phyloP scores from a whole-genome alignment of 2,888 invertebrate genomes.

The Amphipyra tragopoginis region DNA sequence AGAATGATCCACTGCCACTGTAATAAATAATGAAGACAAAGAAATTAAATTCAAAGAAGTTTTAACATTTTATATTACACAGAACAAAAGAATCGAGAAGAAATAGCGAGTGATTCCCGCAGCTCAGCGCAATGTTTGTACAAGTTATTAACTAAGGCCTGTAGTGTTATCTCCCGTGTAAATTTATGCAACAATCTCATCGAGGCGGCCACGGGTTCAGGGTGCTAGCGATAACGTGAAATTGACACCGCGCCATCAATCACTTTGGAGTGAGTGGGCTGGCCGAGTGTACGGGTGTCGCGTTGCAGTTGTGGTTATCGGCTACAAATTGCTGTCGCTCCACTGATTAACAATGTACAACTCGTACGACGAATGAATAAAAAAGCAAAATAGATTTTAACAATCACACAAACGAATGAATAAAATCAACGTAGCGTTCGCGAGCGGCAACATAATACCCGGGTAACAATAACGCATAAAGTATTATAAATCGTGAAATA shows the following conservation, averaged over 20 bases:
- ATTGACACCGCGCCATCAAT: slow-evolving; percentile 85
- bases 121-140: slow-evolving; percentile 53
- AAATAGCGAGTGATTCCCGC: slow-evolving; percentile 56
- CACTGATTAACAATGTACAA: slow-evolving; percentile 78
- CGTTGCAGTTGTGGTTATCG: slow-evolving; percentile 85
- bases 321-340: slow-evolving; percentile 83
- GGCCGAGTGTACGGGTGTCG: slow-evolving; percentile 76
- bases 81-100: slow-evolving; percentile 63
- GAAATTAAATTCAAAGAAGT: slow-evolving; percentile 59
- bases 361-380: slow-evolving; percentile 59
- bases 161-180: slow-evolving; percentile 55
- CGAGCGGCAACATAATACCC: slow-evolving; percentile 64
- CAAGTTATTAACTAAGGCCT: slow-evolving; percentile 51
- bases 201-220: slow-evolving; percentile 65
- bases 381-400: slow-evolving; percentile 64
- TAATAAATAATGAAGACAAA: slow-evolving; percentile 64
- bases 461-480: slow-evolving; percentile 64
- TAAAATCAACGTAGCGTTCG: slow-evolving; percentile 54
- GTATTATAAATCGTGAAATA: slow-evolving; percentile 67
- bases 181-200: slow-evolving; percentile 74
- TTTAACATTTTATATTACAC: slow-evolving; percentile 54
- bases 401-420: slow-evolving; percentile 62
- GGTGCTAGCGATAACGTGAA: slow-evolving; percentile 79
- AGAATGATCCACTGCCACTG: slow-evolving; percentile 48
- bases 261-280: slow-evolving; percentile 79